Base-by-base conservation (phyloP, 2,888 invertebrate species). In the Alloplasta piceator region DNA sequence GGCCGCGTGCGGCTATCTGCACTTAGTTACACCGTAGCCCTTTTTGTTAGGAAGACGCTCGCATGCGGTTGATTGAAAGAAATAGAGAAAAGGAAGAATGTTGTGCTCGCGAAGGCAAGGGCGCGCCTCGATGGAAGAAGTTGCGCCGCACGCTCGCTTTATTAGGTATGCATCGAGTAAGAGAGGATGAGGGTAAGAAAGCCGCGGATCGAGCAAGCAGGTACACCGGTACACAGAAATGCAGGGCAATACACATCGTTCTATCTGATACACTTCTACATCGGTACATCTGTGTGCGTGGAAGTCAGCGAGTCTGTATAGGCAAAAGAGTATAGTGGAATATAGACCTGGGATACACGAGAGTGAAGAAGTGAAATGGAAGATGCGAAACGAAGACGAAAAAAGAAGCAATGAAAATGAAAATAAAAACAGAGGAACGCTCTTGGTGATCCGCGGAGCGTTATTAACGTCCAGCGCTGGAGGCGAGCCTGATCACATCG, bases 381-480 rank as follows among this genome's bases (percentile, higher is more conserved):
- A 61, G 67, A 73, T 68, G 71, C 48, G 61, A 63, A 63, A 60
- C 61, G 61, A 72, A 64, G 64, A 43, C 43, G 56, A 68, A 56
- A 63, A 73, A 71, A 52, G 52, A 52, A 52, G 52, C n/a, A 61
- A 52, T 80, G 71, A 74, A 80, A 83, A 82, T 77, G 86, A 77
- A 80, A 81, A 78, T 74, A 71, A 72, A 68, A n/a, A 52, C 43
- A 60, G 70, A 67, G 78, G 77, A 76, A 78, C 82, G 26, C 26
- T 85, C 87, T 87, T 87, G 55, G 89, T 89, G 90, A 90, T 89
- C 88, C 88, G 87, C 86, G 86, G 87, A 86, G 87, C 87, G 90
- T 91, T 91, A 91, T 91, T 90, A 91, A 91, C 90, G 89, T 90
- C 89, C 88, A 88, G 88, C 86, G 88, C 90, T 88, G 87, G 88